Conservation (phyloP, 2,113 vertebrate species). For the Leucopsar rothschildi region DNA sequence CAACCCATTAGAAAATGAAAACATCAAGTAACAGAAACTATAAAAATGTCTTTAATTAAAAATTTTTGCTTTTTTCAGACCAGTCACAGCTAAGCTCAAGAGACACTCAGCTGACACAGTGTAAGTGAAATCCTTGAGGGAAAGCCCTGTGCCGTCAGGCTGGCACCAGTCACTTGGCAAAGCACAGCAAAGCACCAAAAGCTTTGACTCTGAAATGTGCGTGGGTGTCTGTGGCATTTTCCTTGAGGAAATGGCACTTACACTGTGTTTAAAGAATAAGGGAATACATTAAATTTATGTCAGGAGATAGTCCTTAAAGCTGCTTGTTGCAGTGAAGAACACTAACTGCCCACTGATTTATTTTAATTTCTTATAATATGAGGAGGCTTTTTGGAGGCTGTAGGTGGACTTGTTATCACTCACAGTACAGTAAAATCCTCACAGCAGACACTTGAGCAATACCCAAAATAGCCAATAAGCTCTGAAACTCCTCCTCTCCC, state of each 20-base stretch:
- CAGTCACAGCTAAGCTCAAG: not conserved
- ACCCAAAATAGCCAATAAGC: not conserved
- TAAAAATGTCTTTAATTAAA: not conserved
- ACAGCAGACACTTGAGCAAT: not conserved
- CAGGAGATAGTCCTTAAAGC: not conserved
- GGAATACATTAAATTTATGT: not conserved
- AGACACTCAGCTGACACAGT: not conserved
- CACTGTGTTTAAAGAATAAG: not conserved
- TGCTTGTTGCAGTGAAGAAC: not conserved
- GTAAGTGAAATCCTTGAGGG: not conserved
- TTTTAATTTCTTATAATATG: not conserved
- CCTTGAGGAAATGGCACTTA: conserved; percentile 11
- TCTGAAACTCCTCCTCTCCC: not conserved
- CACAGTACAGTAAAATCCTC: not conserved
- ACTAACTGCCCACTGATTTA: not conserved
- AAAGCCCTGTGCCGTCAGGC: not conserved
- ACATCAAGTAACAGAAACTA: not conserved
- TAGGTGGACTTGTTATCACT: not conserved
- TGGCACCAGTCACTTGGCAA: not conserved
- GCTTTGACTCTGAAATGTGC: not conserved
- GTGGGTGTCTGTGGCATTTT: not conserved
- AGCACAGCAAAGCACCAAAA: not conserved
- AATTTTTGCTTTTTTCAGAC: not conserved
- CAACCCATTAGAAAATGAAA: not conserved
- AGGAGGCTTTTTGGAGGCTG: not conserved